Percentiles rank a stretch among this genome's conserved stretches.
Conservation (phyloP, 2,113 vertebrate genomes). For the Oxygymnocypris stewartii region DNA sequence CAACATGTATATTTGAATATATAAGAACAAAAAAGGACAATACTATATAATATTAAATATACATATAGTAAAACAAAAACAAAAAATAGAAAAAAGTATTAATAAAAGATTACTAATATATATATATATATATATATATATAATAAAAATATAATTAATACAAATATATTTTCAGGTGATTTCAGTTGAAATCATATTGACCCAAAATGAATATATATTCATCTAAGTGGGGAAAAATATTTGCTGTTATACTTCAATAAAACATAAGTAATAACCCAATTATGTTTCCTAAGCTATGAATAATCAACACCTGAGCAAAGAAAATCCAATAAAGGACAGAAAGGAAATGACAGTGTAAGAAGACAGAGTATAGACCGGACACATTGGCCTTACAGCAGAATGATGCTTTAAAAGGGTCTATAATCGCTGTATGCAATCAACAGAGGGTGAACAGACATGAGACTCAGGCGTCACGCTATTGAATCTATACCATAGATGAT, state of each 20-base stretch:
- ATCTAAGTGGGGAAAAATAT: background rate
- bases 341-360: background rate
- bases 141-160: too few species aligned
- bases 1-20: too few species aligned
- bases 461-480: conserved; percentile 14
- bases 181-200: too few species aligned
- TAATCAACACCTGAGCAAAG: background rate
- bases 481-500: conserved; percentile 41
- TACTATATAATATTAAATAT: too few species aligned
- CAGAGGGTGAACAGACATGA: background rate
- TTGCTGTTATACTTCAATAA: background rate
- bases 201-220: background rate
- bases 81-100: too few species aligned
- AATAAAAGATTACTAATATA: too few species aligned
- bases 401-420: background rate
- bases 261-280: background rate
- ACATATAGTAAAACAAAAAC: too few species aligned
- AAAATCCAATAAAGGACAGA: background rate
- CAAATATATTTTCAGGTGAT: too few species aligned
- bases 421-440: conserved; percentile 32
- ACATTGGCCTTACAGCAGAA: background rate
- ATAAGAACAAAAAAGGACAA: too few species aligned
- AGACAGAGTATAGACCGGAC: too few species aligned
- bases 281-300: background rate
- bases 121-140: too few species aligned